A percentile compares a stretch with the other conserved stretches of the same genome.
These are phyloP conservation scores for Lagria hirta DNA, from an alignment of 2,888 invertebrate genomes.

Conservation along the genomic window DNA sequence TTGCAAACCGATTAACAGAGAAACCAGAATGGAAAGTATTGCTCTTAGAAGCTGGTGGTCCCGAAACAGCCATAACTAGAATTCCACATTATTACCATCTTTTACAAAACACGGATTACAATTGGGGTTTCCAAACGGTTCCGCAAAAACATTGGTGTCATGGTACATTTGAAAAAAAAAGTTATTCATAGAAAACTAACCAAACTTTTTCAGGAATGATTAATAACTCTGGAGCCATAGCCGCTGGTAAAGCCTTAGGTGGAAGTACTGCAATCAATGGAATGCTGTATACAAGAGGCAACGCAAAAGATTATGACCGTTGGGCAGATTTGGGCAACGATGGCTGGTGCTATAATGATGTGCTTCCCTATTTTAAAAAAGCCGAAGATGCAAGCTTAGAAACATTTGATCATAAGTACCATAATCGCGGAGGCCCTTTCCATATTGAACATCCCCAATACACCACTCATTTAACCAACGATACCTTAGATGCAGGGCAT, in stretches of 20 bases:
- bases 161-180: conserved; percentile 40
- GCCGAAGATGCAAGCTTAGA: conserved; percentile 69
- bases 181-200: too few relatives aligned
- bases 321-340: conserved; percentile 72
- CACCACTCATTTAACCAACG: conserved; percentile 20
- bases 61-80: conserved; percentile 54
- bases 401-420: conserved; percentile 56
- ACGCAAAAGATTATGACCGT: conserved; percentile 68
- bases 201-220: conserved; percentile 31
- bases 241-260: conserved; percentile 73
- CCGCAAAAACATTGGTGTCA: conserved; percentile 57
- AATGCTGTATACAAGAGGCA: conserved; percentile 76
- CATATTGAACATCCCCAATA: conserved; percentile 54
- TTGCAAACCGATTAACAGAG: conserved; percentile 56
- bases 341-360: conserved; percentile 72
- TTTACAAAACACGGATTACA: conserved; percentile 56
- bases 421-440: conserved; percentile 58
- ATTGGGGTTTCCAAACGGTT: conserved; percentile 62
- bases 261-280: conserved; percentile 78
- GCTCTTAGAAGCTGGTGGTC: conserved; percentile 58
- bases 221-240: conserved; percentile 33
- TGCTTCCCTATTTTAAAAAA: conserved; percentile 75
- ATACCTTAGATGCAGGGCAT: conserved; percentile 61
- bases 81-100: conserved; percentile 51
- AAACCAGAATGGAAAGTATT: conserved; percentile 53